Evolutionary conservation across 2,797 vertebrate genomes (phyloP), one percentile per base, ranked within the genome.

Genomic region (Pangasius larnaudii): DNA sequence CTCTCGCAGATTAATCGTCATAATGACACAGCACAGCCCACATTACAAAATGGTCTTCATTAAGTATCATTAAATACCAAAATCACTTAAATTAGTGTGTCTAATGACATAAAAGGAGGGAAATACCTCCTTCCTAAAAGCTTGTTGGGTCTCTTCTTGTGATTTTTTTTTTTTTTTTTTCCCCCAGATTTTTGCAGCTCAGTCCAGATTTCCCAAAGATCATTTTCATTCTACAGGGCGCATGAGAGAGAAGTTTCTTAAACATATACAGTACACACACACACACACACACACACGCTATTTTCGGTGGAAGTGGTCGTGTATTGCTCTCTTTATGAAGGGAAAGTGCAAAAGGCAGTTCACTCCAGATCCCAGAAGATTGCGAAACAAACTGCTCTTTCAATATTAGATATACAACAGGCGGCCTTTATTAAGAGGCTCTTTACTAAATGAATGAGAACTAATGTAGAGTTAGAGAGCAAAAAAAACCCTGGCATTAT

Each of bases 211-310:
- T 82, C 36, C 56, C 33, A 42, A 36, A 27, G 30, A 79, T 10
- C 42, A 18, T 61, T 81, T 81, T 81, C 22, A 36, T 58, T 42
- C 58, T 42, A 58, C n/a, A 36, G 58, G 24, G 58, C 24, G 36
- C 49, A 63, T 77, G 59, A 86, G 59, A 79, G 85, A 18, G 9
- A 49, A 24, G 58, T 78, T 78, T 86, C 39, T 58, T 78, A 56
- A 80, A 56, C 49, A 59, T 22, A 58, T 30, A 39, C 33, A 19
- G 46, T 46, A 46, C 8, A 33, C 69, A 49, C 53, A 53, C 81
- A 87, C 67, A 53, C 2, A 79, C 85, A 79, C 59, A 80, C 81
- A 87, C 67, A 84, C 85, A 53, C 67, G 56, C 33, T 30, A 7
- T 67, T 79, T 79, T 77, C 49, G 11, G 61, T 80, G 22, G 14